These are phyloP conservation scores for Choristoneura fumiferana DNA, from an alignment of 1,140 invertebrate species.

Conservation along the genomic window DNA sequence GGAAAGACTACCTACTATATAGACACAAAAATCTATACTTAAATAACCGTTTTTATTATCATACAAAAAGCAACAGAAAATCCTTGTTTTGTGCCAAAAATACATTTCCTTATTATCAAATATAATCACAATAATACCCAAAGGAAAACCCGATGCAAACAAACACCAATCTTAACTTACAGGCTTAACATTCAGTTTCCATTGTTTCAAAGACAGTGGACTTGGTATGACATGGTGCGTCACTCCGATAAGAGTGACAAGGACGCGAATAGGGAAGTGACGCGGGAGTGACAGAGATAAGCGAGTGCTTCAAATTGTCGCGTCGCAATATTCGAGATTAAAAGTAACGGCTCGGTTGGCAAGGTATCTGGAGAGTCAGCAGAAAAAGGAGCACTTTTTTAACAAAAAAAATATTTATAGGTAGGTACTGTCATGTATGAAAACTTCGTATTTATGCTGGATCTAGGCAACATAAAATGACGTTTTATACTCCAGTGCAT, in stretches of 20 bases:
- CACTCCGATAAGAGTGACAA: conserved; percentile 24
- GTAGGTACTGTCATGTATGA: no score
- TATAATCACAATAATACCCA: not conserved
- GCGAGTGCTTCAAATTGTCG: conserved; percentile 52
- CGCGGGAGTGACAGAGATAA: conserved; percentile 30
- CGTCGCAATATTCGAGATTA: conserved; percentile 67
- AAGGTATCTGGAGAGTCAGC: not conserved
- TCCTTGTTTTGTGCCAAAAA: not conserved
- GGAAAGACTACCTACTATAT: no score
- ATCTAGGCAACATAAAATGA: no score
- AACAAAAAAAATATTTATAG: no score
- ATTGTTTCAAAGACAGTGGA: not conserved
- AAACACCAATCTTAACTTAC: not conserved
- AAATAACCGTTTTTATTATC: no score
- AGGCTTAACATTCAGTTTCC: not conserved
- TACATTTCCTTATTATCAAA: conserved; percentile 15
- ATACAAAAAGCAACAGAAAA: no score
- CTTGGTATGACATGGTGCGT: not conserved
- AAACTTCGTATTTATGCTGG: no score
- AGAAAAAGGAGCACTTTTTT: not conserved
- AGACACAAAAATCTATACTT: no score
- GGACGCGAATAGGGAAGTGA: conserved; percentile 10
- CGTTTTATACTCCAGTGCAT: no score
- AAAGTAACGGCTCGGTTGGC: conserved; percentile 64
- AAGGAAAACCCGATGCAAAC: not conserved